These are phyloP conservation scores for Rhabdornis inornatus DNA, from an alignment of 2,113 vertebrate genomes.

Conservation along the genomic window DNA sequence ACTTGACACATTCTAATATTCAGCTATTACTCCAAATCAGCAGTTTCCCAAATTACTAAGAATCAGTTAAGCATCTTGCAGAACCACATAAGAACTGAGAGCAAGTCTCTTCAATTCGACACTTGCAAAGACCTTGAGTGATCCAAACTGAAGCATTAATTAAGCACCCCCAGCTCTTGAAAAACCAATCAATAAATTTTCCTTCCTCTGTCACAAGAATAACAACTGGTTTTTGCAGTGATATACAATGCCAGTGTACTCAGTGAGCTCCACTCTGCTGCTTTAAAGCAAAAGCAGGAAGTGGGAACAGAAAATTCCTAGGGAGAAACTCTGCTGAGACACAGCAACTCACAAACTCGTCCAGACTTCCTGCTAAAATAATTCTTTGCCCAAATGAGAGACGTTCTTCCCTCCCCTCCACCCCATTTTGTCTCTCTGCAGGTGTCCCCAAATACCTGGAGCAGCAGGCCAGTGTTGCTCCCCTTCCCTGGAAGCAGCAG, in stretches of 20 bases:
- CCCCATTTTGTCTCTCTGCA: background rate
- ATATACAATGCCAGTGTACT: background rate
- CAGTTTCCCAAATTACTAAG: background rate
- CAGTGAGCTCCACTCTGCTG: background rate
- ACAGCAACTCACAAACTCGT: background rate
- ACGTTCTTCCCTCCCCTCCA: background rate
- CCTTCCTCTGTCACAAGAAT: accelerated
- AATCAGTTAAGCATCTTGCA: background rate
- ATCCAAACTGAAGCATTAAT: background rate
- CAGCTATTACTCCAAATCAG: background rate
- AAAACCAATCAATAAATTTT: background rate
- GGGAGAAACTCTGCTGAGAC: background rate
- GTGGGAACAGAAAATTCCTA: background rate
- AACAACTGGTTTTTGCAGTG: background rate
- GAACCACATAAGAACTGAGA: background rate
- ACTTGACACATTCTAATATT: background rate
- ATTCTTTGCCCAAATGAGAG: background rate
- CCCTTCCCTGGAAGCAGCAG: background rate
- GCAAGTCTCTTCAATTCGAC: background rate
- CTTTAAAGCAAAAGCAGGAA: slow-evolving; percentile 29
- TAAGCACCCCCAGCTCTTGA: background rate
- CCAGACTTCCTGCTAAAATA: background rate
- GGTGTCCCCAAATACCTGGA: background rate
- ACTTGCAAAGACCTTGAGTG: background rate
- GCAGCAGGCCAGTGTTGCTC: background rate